These are phyloP conservation scores for Bungarus multicinctus DNA, from an alignment of 2,113 vertebrate species.

Conservation along the genomic window DNA sequence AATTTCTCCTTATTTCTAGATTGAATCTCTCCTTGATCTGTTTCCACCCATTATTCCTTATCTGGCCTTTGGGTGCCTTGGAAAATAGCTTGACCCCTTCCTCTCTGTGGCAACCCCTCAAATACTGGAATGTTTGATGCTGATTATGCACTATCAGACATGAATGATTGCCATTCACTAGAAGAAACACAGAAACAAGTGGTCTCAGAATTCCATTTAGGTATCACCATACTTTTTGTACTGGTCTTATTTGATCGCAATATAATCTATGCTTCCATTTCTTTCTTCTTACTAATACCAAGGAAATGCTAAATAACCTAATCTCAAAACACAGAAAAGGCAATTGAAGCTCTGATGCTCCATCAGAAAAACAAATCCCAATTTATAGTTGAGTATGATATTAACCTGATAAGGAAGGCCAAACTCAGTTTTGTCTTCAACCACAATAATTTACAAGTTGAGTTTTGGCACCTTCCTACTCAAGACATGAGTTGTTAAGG, in stretches of 20 bases:
- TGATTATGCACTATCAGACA: background rate
- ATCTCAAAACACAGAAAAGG: background rate
- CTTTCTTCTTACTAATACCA: background rate
- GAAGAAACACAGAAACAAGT: background rate
- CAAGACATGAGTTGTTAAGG: background rate
- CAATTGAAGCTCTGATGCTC: background rate
- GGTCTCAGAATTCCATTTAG: background rate
- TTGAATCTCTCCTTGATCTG: too few species aligned
- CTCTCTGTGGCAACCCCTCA: too few species aligned
- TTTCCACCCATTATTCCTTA: too few species aligned
- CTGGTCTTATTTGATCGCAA: background rate
- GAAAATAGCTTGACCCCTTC: too few species aligned
- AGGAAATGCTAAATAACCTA: background rate
- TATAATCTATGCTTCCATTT: background rate
- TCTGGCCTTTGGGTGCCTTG: too few species aligned
- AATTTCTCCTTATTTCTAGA: too few species aligned
- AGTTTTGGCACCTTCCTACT: background rate
- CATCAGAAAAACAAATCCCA: background rate
- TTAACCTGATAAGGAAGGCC: background rate
- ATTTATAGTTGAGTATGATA: background rate
- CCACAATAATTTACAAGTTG: background rate
- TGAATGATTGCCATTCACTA: background rate
- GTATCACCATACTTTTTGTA: background rate
- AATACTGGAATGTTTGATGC: background rate
- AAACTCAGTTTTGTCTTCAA: background rate